Evolutionary conservation across 2,888 invertebrate species (phyloP), one percentile per base, ranked within the genome.

Genomic region (Micoletzkya japonica): DNA sequence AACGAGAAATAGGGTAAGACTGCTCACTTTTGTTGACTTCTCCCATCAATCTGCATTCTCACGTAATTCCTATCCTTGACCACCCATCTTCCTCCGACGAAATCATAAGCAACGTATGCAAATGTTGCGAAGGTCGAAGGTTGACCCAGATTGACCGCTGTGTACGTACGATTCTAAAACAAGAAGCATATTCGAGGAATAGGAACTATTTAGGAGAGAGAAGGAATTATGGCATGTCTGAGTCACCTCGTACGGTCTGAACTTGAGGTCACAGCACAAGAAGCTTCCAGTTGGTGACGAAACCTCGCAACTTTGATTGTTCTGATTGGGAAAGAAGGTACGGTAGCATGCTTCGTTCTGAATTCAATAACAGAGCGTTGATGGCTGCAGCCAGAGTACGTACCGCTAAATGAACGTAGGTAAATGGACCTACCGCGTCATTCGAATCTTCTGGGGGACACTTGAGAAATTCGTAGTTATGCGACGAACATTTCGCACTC

Each of bases 251-350:
- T 71, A 77, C 17, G 81, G 72, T 10, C 66, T 72, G 71, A 79
- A 81, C 52, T 78, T 73, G 32, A 85, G 75, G 32, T 83, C 82
- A 69, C 84, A 84, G 61, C 84, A 84, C 3, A 84, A 74, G 32
- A 81, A 79, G 10, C 71, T 72, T 39, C 77, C 80, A 28, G 76
- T 59, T 14, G 78, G 69, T 54, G 63, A 63, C 10, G 63, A 63
- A 50, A n/a, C 34, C 30, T 63, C 73, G 70, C 84, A 84, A 2
- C 80, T 80, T 26, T 73, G 78, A 6, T 76, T 75, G 4, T 83
- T 77, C 60, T 84, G 83, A 69, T 85, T 80, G 37, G 82, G 78
- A 74, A 85, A 84, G 74, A 83, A 84, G 17, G 84, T 84, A 28
- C 84, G 78, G 73, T 84, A 81, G 72, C 84, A 84, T 1, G 81